Evolutionary conservation across 1,140 invertebrate genomes (phyloP), one percentile per base, ranked within the genome.

Genomic region (Rhopalosiphum maidis): DNA sequence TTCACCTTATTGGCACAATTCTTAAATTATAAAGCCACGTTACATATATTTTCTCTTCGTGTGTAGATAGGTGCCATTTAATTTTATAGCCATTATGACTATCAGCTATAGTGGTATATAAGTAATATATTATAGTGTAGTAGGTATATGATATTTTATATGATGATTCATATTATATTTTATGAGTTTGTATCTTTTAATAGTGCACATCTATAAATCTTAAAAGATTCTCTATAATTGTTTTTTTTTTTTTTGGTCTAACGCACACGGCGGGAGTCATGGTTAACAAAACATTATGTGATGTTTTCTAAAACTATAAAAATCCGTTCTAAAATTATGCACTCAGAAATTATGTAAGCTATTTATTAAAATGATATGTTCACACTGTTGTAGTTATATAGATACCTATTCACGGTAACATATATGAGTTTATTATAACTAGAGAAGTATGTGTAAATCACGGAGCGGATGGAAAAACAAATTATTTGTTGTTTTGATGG

Each of bases 181-280:
- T 68, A 68, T 68, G 60, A n/a, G 60, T 68, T 68, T n/a, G 60
- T 68, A n/a, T 68, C 60, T 68, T 68, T 68, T 68, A 68, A 68
- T 68, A 68, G 60, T 68, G 30, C 30, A n/a, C 30, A n/a, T 68
- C 30, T 68, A 68, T 68, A 68, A 68, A 68, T 68, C 30, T n/a
- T 68, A 5, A 68, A n/a, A 18, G 3, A n/a, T n/a, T 6, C 15
- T 68, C 15, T n/a, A n/a, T 18, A 68, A 68, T n/a, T 68, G 60
- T 68, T 68, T 68, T 68, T 68, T 60, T 68, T 60, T 60, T 30
- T 30, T 18, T n/a, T n/a, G 23, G 60, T 11, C 25, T n/a, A n/a
- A n/a, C 11, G 30, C 30, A 68, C 60, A 51, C 18, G 4, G 15
- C 15, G 15, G 60, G n/a, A n/a, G 60, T 68, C 60, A 68, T 68